These are phyloP conservation scores for Drosophila trichaetosa DNA, from an alignment of 2,888 invertebrate genomes.

Conservation along the genomic window DNA sequence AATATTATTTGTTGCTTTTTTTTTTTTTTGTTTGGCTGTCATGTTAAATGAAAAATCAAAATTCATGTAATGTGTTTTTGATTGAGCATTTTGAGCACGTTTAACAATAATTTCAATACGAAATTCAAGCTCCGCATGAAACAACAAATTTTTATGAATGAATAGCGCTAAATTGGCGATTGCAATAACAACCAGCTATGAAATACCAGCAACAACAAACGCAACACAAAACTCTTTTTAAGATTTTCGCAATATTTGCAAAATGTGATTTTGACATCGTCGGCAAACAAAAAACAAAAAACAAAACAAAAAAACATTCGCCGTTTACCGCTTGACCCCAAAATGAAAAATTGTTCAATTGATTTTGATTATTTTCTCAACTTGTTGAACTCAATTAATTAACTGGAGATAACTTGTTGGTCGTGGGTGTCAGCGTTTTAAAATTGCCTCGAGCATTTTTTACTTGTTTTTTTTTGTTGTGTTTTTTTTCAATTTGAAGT, in stretches of 20 bases:
- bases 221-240: conserved; percentile 27
- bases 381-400: conserved; percentile 83
- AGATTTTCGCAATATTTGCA: conserved; percentile 67
- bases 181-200: conserved; percentile 30
- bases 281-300: conserved; percentile 24
- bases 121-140: conserved; percentile 62
- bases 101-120: conserved; percentile 53
- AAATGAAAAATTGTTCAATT: conserved; percentile 64
- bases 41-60: conserved; percentile 52
- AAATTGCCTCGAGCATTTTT: conserved; percentile 38
- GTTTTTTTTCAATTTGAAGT: not conserved
- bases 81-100: conserved; percentile 67
- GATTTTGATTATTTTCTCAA: conserved; percentile 81
- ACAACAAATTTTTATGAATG: conserved; percentile 69
- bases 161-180: conserved; percentile 71
- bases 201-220: conserved; percentile 33
- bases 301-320: conserved; percentile 9
- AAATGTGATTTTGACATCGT: conserved; percentile 50
- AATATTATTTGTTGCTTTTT: conserved; percentile 8
- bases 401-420: conserved; percentile 71
- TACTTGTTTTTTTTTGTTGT: not conserved
- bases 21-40: not conserved
- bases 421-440: conserved; percentile 11
- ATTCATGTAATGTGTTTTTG: conserved; percentile 76
- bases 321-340: conserved; percentile 71